Base-by-base conservation (phyloP, 1,140 invertebrate genomes). In the Rhizoglyphus robini region DNA sequence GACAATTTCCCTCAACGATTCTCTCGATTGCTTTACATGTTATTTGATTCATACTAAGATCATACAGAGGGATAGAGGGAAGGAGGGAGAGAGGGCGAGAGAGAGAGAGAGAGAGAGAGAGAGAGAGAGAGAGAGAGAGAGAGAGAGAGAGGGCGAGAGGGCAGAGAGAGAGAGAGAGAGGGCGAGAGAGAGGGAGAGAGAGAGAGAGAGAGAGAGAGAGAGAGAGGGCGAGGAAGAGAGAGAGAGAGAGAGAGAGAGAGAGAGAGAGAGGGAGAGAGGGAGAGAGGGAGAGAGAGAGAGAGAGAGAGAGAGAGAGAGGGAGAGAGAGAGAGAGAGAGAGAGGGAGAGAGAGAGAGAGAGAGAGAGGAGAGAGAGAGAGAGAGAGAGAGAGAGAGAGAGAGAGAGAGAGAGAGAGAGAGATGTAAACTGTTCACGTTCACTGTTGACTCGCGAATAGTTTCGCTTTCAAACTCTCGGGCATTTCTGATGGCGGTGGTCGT, bases 401-500 rank as follows among this genome's bases (percentile, higher is more conserved):
- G 36, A 41, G 58, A 60, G 32, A 36, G 32, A 60, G 58, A 29
- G 27, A 36, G 32, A 60, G 58, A 32, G 27, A 32, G 5, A 60
- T n/a, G 58, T 38, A 41, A 41, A 41, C 18, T 41, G 18, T 41
- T 18, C 36, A 41, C 18, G 34, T 38, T 68, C 60, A 67, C 34
- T 36, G 34, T 31, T 60, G 66, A 31, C 61, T 63, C 29, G 46
- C 61, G 36, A 32, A 31, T 25, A 68, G 48, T 20, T 67, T 67
- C 59, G 59, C 36, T 47, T 67, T 70, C 25, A 65, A 61, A 20
- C 65, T 62, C 63, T 62, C 58, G 27, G 65, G 46, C 65, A 69
- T 69, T 51, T 69, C 86, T 75, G 94, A 90, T 77, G 96, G 96
- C 78, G 96, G 96, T 73, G 96, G 96, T 70, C 96, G 84, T 60